Evolutionary conservation across 2,888 invertebrate species (phyloP), one percentile per base, ranked within the genome.

Genomic region (Stenurella melanura): DNA sequence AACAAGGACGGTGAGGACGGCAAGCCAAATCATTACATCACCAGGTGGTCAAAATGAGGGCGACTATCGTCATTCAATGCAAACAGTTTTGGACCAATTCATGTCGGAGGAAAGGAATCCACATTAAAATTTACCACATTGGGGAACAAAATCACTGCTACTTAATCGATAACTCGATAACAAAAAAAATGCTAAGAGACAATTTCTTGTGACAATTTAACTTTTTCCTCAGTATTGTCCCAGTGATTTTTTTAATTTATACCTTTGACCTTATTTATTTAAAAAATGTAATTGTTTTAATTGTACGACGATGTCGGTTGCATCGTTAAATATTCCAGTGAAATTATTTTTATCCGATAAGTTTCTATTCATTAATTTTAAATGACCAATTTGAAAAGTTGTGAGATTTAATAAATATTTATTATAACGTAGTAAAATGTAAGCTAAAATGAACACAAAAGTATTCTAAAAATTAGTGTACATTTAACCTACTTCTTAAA

Each of bases 81-180:
- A 91, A 85, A 90, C 91, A 76, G 90, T 91, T 73, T 87, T 92
- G 82, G 91, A 92, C 83, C 90, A 91, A 82, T 92, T 92, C 83
- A 91, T 92, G 90, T 84, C 89, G 19, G 91, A 91, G 81, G 92
- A 92, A 82, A 89, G 90, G 84, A 90, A 90, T 85, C 88, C 89
- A 74, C 90, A 90, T 77, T 86, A 83, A 83, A 78, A 64, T 58
- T 60, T 63, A 67, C 68, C 61, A 64, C 71, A 11, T 42, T 11
- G 9, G 38, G 19, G 60, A 19, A 21, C 42, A 57, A 42, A 70
- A 61, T 60, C 42, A 18, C 18, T 50, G 26, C 58, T 38, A 70
- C 70, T 70, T 69, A 70, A 70, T n/a, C n/a, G n/a, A n/a, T n/a
- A n/a, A 70, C 42, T 70, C 18, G 3, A 58, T 17, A 26, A 30